Percentiles rank a stretch among this genome's conserved stretches.
phyloP scores from a whole-genome alignment of 2,797 vertebrate genomes.

The Hipposideros larvatus region DNA sequence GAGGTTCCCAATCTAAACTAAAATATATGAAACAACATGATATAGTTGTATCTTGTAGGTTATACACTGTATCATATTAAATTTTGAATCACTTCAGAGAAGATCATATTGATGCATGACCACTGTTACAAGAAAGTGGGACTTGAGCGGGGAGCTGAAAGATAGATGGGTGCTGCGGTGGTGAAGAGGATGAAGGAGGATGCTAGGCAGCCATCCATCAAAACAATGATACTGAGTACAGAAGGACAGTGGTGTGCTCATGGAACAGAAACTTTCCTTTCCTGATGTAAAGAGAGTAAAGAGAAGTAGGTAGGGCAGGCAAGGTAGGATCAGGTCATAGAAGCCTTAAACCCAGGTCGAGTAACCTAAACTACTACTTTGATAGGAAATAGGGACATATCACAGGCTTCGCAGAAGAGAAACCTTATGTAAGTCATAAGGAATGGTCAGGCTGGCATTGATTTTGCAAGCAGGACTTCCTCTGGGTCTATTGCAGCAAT shows the following conservation, averaged over 20 bases:
- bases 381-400: background rate
- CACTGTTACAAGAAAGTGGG: background rate
- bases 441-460: background rate
- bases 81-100: background rate
- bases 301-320: background rate
- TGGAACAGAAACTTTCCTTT: background rate
- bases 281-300: background rate
- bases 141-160: background rate
- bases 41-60: background rate
- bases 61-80: background rate
- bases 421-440: background rate
- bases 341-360: background rate
- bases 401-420: background rate
- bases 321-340: background rate
- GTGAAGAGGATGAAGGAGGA: background rate
- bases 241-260: background rate
- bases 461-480: background rate
- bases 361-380: background rate
- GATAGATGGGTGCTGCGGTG: background rate
- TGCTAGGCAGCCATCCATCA: background rate
- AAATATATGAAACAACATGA: background rate
- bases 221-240: background rate
- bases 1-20: background rate
- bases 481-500: background rate
- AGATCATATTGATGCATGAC: background rate